A percentile compares a stretch with the other conserved stretches of the same genome.
Evolutionary conservation across 2,888 invertebrate species (phyloP).

Genomic region (Osmoderma eremita): DNA sequence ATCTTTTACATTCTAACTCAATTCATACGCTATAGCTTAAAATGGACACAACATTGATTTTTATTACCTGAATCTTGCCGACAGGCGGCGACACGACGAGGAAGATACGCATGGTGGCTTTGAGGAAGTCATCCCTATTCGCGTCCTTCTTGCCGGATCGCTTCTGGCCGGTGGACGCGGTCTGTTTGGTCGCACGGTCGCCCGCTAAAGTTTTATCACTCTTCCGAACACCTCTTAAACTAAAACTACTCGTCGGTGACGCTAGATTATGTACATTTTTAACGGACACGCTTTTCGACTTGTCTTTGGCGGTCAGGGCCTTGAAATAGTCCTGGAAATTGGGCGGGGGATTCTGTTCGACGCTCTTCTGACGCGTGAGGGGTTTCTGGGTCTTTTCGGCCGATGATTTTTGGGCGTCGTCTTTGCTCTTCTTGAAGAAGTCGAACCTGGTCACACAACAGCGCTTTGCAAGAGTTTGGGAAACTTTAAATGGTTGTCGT

Average conservation of each 20-base stretch:
- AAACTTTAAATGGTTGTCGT: no score
- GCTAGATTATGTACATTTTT: slow-evolving; percentile 54
- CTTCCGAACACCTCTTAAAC: slow-evolving; percentile 60
- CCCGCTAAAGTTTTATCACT: slow-evolving; percentile 57
- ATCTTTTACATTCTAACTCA: no score
- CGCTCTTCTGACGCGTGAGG: slow-evolving; percentile 59
- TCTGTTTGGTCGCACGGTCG: slow-evolving; percentile 50
- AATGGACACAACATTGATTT: slow-evolving; percentile 41
- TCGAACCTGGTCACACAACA: slow-evolving; percentile 39
- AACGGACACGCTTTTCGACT: slow-evolving; percentile 56
- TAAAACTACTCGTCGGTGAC: slow-evolving; percentile 49
- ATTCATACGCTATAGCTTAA: no score
- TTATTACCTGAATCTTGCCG: slow-evolving; percentile 68
- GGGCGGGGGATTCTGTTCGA: slow-evolving; percentile 54
- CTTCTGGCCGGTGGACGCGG: slow-evolving; percentile 28
- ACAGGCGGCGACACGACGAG: slow-evolving; percentile 77
- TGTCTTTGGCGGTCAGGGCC: slow-evolving; percentile 58
- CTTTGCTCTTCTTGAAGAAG: slow-evolving; percentile 46
- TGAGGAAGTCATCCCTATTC: slow-evolving; percentile 75
- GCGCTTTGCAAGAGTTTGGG: no score
- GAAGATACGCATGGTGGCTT: slow-evolving; percentile 79
- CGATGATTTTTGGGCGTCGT: slow-evolving; percentile 37
- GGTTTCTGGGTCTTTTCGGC: slow-evolving; percentile 43
- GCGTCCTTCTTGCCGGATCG: slow-evolving; percentile 41
- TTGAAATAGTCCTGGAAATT: slow-evolving; percentile 52